Evolutionary conservation across 2,113 vertebrate genomes (phyloP).

Genomic region (Hipposideros armiger): DNA sequence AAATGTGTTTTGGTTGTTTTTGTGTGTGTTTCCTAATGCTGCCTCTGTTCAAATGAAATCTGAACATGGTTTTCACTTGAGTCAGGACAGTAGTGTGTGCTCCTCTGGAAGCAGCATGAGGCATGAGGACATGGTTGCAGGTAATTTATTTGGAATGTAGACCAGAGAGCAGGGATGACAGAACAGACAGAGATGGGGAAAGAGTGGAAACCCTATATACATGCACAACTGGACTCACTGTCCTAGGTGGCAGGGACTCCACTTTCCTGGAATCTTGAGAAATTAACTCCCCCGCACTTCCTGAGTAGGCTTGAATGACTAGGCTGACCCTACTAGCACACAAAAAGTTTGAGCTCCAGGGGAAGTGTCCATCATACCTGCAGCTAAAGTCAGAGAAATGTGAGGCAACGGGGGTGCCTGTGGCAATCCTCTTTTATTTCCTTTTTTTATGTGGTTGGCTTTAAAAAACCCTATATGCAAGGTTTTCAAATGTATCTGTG

Average conservation of each 20-base stretch:
- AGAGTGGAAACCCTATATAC: not conserved
- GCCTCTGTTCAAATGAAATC: not conserved
- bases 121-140: no score
- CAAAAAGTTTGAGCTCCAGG: fast-evolving
- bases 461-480: not conserved
- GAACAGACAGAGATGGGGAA: not conserved
- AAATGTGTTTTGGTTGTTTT: not conserved
- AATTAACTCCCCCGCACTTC: not conserved
- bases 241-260: fast-evolving
- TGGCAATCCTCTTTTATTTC: not conserved
- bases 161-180: not conserved
- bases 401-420: not conserved
- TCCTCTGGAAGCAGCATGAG: not conserved
- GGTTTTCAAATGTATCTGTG: not conserved
- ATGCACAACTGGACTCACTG: no score
- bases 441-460: not conserved
- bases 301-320: not conserved
- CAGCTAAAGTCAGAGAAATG: not conserved
- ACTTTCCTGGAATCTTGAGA: not conserved
- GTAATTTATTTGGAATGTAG: not conserved
- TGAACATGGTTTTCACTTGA: not conserved
- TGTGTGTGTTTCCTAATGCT: not conserved
- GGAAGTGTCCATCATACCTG: no score
- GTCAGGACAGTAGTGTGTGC: not conserved
- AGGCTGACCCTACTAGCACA: not conserved